A percentile compares a stretch with the other conserved stretches of the same genome.
Evolutionary conservation across 2,113 vertebrate species (phyloP).

Genomic region (Eulemur macaco): DNA sequence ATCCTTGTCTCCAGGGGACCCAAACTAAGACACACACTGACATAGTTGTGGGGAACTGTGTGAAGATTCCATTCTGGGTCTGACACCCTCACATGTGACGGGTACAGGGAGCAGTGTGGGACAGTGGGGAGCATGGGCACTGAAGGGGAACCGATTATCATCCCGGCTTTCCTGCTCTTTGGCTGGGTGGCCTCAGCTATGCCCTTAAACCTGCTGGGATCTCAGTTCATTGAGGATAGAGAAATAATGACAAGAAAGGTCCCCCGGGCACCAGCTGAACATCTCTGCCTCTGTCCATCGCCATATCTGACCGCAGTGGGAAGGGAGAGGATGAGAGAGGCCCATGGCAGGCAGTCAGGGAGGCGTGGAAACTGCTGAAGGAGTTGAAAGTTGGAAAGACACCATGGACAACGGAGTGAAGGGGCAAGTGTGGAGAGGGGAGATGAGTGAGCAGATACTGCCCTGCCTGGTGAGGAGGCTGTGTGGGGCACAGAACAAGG

Average conservation of each 20-base stretch:
- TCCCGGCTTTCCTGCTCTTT: background rate
- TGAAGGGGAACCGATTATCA: rapidly evolving
- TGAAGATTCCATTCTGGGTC: background rate
- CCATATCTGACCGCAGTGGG: background rate
- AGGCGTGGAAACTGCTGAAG: background rate
- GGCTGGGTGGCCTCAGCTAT: background rate
- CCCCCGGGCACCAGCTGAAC: background rate
- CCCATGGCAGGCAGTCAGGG: no score
- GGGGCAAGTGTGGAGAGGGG: no score
- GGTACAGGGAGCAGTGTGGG: background rate
- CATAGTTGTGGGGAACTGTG: background rate
- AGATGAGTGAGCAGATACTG: background rate
- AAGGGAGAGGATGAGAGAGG: background rate
- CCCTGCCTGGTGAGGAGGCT: rapidly evolving
- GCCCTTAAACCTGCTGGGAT: background rate
- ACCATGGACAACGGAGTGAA: background rate
- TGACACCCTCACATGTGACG: background rate
- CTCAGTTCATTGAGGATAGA: background rate
- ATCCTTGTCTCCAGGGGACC: background rate
- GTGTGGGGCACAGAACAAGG: no score
- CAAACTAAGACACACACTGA: background rate
- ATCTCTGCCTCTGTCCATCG: background rate
- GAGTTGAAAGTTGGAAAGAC: background rate
- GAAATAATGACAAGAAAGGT: background rate
- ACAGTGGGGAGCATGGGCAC: background rate